phyloP scores from a whole-genome alignment of 2,113 vertebrate species.

The Petroica traversi region DNA sequence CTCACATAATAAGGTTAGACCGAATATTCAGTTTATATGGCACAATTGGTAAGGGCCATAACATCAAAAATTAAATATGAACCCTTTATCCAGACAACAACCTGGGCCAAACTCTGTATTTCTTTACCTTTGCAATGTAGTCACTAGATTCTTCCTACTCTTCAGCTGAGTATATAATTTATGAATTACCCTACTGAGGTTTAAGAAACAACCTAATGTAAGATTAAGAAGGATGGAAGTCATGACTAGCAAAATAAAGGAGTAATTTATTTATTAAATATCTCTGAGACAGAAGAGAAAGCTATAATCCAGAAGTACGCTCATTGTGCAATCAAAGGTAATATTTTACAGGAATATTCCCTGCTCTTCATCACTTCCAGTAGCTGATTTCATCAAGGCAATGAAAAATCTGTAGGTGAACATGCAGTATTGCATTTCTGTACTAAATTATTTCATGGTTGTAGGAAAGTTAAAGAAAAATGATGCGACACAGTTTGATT shows the following conservation, averaged over 20 bases:
- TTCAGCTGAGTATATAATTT: background rate
- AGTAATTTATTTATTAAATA: background rate
- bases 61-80: background rate
- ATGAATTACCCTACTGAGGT: background rate
- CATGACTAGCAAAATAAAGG: background rate
- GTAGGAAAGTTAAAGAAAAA: background rate
- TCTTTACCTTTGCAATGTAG: background rate
- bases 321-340: background rate
- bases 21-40: background rate
- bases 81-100: background rate
- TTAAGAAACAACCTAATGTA: background rate
- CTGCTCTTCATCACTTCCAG: background rate
- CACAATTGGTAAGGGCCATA: background rate
- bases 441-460: background rate
- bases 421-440: background rate
- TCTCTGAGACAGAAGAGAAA: background rate
- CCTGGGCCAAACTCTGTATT: fast-evolving
- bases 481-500: background rate
- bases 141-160: background rate
- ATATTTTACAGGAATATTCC: background rate
- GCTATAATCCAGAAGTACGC: background rate
- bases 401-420: background rate
- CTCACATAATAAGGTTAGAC: background rate
- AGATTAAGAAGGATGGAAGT: background rate
- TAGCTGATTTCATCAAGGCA: background rate